Evolutionary conservation across 37 sponge, comb jelly and placozoan species (phyloP).

Genomic region (Theonella swinhoei): DNA sequence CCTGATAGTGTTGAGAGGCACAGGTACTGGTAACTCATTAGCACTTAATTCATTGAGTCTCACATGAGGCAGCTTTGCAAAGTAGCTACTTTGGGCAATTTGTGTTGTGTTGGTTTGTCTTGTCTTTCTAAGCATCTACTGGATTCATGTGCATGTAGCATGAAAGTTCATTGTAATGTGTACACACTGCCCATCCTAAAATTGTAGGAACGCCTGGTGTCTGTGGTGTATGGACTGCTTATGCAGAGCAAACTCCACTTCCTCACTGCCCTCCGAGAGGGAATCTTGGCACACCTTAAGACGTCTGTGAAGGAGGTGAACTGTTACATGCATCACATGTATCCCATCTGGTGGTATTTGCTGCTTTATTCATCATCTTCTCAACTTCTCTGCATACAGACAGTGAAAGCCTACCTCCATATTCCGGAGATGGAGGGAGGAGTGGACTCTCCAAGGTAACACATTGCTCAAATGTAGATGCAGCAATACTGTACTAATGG

Average conservation of each 20-base stretch:
- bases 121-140: no score
- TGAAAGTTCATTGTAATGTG: no score
- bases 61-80: no score
- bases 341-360: background rate
- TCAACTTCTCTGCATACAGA: background rate
- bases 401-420: background rate
- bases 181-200: no score
- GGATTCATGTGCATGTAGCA: no score
- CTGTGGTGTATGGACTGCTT: conserved; percentile 78
- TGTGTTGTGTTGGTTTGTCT: no score
- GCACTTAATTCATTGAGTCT: no score
- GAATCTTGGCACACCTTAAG: conserved; percentile 49
- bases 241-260: conserved; percentile 80
- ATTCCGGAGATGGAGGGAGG: conserved; percentile 20
- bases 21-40: no score
- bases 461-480: background rate
- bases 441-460: conserved; percentile 34
- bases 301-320: conserved; percentile 52
- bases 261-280: conserved; percentile 68
- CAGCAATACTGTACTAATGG: background rate
- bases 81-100: no score
- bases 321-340: background rate
- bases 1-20: no score
- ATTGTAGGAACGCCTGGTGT: conserved; percentile 72
- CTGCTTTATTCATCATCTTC: background rate